Evolutionary conservation across 2,797 vertebrate species (phyloP), one percentile per base, ranked within the genome.

Genomic region (Enteromius anoplus): DNA sequence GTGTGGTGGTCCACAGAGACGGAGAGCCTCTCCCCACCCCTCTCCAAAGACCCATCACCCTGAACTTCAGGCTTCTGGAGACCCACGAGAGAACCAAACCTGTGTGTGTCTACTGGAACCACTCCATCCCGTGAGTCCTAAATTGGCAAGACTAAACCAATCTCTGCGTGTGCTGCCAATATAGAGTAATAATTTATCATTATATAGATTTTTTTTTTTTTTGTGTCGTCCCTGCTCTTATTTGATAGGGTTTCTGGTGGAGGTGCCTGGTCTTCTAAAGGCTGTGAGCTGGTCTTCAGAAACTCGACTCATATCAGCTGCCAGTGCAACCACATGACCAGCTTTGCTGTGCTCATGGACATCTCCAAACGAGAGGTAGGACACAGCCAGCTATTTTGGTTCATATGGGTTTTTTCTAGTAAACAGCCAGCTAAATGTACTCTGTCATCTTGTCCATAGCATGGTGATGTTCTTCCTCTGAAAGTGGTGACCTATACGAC

Each of bases 61-160:
- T 96, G 87, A 93, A 96, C 66, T 95, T 95, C 1, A 70, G 91
- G 78, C 93, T 97, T 89, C 91, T 97, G 91, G 94, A 96, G 91
- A 95, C 94, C 0, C 92, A 96, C 86, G 96, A 96, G 86, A 95
- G 96, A 68, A 96, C 92, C 0, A 97, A 96, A 89, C 96, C 96
- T 0, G 90, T 96, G 80, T 97, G 96, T n/a, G 96, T 97, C 70
- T 96, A 94, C 92, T 97, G 96, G 96, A 97, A 96, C 89, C 96
- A 96, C 83, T 96, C 96, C 37, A 89, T 96, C 45, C 81, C 0
- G 96, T 97, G 91, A 88, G 96, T 75, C 0, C 15, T 17, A 2
- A 32, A 17, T 32, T 65, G 5, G 7, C 26, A 34, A 4, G 34
- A 37, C 4, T 9, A 62, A 29, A 21, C 7, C 29, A 17, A 21